Evolutionary conservation across 1,140 invertebrate genomes (phyloP).

Genomic region (Danaus melanippus): DNA sequence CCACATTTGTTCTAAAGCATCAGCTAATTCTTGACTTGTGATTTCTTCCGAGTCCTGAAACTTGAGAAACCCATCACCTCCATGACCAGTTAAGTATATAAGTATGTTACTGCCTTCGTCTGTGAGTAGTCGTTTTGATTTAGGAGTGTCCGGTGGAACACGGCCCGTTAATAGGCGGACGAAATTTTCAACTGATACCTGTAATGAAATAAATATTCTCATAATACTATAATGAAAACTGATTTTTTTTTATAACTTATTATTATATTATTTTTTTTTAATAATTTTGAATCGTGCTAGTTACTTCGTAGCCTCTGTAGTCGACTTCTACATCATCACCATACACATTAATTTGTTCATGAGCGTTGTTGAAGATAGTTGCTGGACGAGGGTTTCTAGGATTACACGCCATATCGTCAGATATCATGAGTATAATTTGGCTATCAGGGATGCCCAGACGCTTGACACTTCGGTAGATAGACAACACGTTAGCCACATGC

Average conservation of each 20-base stretch:
- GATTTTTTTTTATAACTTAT: no score
- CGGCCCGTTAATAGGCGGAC: conserved; percentile 95
- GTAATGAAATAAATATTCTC: conserved; percentile 7
- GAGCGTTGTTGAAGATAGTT: conserved; percentile 97
- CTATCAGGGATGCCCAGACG: conserved; percentile 97
- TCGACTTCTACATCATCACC: conserved; percentile 99
- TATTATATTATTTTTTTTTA: neutral
- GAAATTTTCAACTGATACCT: conserved; percentile 99
- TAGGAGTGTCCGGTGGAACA: conserved; percentile 90
- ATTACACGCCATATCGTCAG: conserved; percentile 99
- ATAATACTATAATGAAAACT: conserved; percentile 5
- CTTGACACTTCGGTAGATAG: conserved; percentile 98
- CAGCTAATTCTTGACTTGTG: conserved; percentile 97
- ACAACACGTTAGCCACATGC: conserved; percentile 98
- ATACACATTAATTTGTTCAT: conserved; percentile 99
- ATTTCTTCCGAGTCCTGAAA: conserved; percentile 99
- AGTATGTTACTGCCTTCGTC: conserved; percentile 98
- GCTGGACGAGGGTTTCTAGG: conserved; percentile 97
- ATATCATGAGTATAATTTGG: conserved; percentile 98
- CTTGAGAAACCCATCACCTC: conserved; percentile 98
- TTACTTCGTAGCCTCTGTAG: conserved; percentile 96
- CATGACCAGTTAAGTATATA: conserved; percentile 97
- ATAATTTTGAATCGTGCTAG: conserved; percentile 11
- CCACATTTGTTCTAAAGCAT: conserved; percentile 99
- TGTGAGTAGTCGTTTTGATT: conserved; percentile 95